phyloP scores from a whole-genome alignment of 37 sponge, comb jelly and placozoan genomes.

The Agelas oroides region DNA sequence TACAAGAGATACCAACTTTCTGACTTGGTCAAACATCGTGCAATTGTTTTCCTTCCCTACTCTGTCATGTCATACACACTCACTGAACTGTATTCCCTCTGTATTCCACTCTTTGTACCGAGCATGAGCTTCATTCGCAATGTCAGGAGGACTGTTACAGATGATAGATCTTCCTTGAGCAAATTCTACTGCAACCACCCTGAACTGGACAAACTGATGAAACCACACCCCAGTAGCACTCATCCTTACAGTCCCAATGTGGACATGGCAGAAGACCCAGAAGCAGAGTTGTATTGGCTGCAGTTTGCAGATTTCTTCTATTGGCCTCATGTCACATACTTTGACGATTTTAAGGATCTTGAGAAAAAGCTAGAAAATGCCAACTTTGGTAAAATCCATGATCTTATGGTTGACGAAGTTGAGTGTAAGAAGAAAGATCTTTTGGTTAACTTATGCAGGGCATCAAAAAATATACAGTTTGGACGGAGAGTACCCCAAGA shows the following conservation, averaged over 20 bases:
- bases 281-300: slow-evolving; percentile 60
- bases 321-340: slow-evolving; percentile 52
- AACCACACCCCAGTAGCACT: slow-evolving; percentile 30
- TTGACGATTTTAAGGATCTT: slow-evolving; percentile 49
- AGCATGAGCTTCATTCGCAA: slow-evolving; percentile 19
- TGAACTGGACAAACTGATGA: slow-evolving; percentile 9
- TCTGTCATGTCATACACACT: slow-evolving; percentile 35
- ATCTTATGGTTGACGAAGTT: slow-evolving; percentile 24
- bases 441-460: slow-evolving; percentile 45
- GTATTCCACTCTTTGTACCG: slow-evolving; percentile 48
- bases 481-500: slow-evolving; percentile 30
- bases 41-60: slow-evolving; percentile 47
- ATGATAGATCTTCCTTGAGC: slow-evolving; percentile 19
- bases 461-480: neutral
- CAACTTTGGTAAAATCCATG: slow-evolving; percentile 40
- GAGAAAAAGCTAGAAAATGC: slow-evolving; percentile 21
- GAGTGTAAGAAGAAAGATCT: slow-evolving; percentile 17
- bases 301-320: slow-evolving; percentile 58
- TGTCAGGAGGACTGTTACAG: neutral
- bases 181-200: slow-evolving; percentile 14
- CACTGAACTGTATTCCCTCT: slow-evolving; percentile 42
- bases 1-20: slow-evolving; percentile 25
- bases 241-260: slow-evolving; percentile 56
- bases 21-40: slow-evolving; percentile 41
- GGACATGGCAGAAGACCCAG: slow-evolving; percentile 11